A percentile compares a stretch with the other conserved stretches of the same genome.
These are phyloP conservation scores for Neosalanx taihuensis DNA, from an alignment of 2,797 vertebrate species.

Conservation along the genomic window DNA sequence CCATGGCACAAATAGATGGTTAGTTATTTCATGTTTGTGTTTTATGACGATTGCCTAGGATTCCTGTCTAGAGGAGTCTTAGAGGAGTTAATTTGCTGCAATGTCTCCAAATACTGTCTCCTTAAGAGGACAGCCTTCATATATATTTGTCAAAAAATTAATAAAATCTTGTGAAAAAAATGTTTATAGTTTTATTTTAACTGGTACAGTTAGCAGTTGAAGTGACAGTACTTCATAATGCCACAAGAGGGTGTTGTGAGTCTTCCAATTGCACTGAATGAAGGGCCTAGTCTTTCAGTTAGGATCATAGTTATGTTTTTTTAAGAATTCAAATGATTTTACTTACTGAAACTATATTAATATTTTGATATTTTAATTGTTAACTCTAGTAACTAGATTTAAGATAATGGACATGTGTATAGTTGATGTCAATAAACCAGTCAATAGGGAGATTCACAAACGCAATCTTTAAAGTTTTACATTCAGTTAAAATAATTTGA, in stretches of 20 bases:
- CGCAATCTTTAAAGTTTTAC: too few relatives aligned
- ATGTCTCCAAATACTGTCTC: slow-evolving; percentile 78
- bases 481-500: not conserved
- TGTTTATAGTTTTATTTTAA: slow-evolving; percentile 16
- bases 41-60: slow-evolving; percentile 65
- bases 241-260: slow-evolving; percentile 65
- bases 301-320: not conserved
- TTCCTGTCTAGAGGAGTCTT: slow-evolving; percentile 61
- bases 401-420: too few relatives aligned
- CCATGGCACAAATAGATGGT: slow-evolving; percentile 67
- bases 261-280: slow-evolving; percentile 6
- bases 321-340: not conserved
- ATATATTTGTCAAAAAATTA: slow-evolving; percentile 84
- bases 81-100: slow-evolving; percentile 76
- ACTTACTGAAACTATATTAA: too few relatives aligned
- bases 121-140: slow-evolving; percentile 73
- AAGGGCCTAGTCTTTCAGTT: not conserved
- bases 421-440: too few relatives aligned
- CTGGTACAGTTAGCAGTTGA: not conserved
- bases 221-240: not conserved
- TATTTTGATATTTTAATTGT: too few relatives aligned
- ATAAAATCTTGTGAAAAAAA: slow-evolving; percentile 75
- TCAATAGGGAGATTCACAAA: too few relatives aligned
- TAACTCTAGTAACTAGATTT: too few relatives aligned
- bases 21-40: slow-evolving; percentile 56